phyloP scores from a whole-genome alignment of 2,113 vertebrate genomes.

The Tylochromis polylepis region DNA sequence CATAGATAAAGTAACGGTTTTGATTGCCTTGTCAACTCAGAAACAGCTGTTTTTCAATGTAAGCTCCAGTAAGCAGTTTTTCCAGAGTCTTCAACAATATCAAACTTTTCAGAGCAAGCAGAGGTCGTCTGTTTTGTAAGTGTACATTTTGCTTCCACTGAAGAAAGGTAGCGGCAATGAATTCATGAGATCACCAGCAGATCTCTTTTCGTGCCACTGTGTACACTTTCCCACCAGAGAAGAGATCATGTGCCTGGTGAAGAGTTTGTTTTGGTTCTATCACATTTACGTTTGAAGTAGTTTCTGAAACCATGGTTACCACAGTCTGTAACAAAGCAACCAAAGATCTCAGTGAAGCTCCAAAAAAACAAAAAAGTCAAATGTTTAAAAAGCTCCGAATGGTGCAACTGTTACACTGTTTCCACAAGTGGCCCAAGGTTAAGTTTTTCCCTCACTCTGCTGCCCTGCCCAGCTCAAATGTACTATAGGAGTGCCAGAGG shows the following conservation, averaged over 20 bases:
- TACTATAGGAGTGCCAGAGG: neutral
- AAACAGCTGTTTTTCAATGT: no score
- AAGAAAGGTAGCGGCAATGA: neutral
- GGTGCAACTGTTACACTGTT: constrained; percentile 6
- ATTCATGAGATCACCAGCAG: neutral
- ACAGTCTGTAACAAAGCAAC: neutral
- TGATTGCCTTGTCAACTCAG: neutral
- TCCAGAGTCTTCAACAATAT: neutral
- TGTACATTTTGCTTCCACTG: neutral
- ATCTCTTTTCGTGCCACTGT: fast-evolving
- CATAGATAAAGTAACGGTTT: neutral
- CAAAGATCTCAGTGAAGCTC: neutral
- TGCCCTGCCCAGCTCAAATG: constrained; percentile 40
- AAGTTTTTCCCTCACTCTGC: constrained; percentile 32
- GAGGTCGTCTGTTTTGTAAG: neutral
- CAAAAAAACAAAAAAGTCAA: neutral
- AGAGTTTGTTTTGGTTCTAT: neutral
- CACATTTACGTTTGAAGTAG: neutral
- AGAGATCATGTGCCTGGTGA: neutral
- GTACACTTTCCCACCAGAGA: neutral
- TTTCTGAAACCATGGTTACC: neutral
- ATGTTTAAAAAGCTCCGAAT: neutral
- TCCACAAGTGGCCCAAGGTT: constrained; percentile 27
- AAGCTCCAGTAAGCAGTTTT: neutral
- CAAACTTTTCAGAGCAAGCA: neutral